Percentiles rank a stretch among this genome's conserved stretches.
Evolutionary conservation across 2,888 invertebrate species (phyloP).

Genomic region (Coenonympha glycerion): DNA sequence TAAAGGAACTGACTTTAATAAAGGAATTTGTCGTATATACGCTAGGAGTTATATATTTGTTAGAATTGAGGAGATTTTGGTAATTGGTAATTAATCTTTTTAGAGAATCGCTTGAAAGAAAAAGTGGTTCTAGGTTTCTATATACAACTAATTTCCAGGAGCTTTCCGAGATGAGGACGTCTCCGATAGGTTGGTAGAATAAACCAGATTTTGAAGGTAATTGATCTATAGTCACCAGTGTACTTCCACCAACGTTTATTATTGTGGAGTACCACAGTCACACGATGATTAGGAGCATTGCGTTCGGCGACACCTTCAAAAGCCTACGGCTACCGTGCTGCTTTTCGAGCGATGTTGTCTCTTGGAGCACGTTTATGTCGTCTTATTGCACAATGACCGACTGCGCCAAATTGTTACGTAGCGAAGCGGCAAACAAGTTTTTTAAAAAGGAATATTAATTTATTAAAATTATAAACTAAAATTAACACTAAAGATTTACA

Average conservation of each 20-base stretch:
- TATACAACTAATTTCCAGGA: background rate
- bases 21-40: background rate
- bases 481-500: too few species aligned
- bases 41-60: background rate
- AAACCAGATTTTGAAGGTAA: background rate
- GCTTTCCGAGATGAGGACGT: slow-evolving; percentile 1
- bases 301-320: too few species aligned
- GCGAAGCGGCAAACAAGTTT: too few species aligned
- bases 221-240: background rate
- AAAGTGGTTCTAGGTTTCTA: slow-evolving; percentile 1
- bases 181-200: background rate
- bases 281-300: too few species aligned
- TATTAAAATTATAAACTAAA: too few species aligned
- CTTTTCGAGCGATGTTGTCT: too few species aligned
- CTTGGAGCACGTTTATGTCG: too few species aligned
- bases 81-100: background rate
- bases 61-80: background rate
- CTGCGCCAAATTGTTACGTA: too few species aligned
- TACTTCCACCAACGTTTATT: slow-evolving; percentile 1
- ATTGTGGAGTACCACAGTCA: too few species aligned
- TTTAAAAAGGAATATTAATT: too few species aligned
- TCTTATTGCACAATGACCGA: too few species aligned
- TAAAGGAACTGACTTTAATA: background rate
- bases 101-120: slow-evolving; percentile 1
- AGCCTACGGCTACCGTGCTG: too few species aligned